These are phyloP conservation scores for Procavia capensis DNA, from an alignment of 2,113 vertebrate species.

Conservation along the genomic window DNA sequence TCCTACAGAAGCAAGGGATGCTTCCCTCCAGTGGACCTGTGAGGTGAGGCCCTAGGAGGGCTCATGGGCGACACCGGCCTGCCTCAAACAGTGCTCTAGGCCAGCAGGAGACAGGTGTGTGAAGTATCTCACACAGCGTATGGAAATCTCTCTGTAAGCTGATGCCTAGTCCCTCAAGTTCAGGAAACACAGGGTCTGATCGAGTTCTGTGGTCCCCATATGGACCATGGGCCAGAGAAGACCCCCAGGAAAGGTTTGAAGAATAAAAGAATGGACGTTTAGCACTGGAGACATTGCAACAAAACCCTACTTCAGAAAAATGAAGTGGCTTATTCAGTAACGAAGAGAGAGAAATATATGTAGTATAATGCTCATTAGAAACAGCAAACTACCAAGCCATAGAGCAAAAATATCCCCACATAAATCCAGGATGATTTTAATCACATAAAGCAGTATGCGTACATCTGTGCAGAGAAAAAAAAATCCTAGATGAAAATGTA, in stretches of 20 bases:
- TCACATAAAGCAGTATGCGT: neutral
- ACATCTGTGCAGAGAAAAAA: neutral
- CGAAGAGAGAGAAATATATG: neutral
- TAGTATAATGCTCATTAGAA: neutral
- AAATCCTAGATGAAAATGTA: conserved; percentile 5
- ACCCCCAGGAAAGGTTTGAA: neutral
- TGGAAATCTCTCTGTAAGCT: neutral
- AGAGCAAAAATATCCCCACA: neutral
- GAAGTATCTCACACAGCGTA: too few species aligned
- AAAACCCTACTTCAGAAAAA: conserved; percentile 6
- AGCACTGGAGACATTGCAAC: neutral
- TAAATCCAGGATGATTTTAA: neutral
- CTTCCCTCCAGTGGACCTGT: neutral
- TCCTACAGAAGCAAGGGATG: neutral
- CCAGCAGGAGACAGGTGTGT: rapidly evolving
- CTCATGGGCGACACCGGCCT: neutral
- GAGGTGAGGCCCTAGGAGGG: neutral
- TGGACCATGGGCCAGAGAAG: neutral
- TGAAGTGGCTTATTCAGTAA: neutral
- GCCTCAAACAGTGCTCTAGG: neutral
- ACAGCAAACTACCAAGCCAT: neutral
- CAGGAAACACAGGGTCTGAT: neutral
- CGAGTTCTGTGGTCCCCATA: neutral
- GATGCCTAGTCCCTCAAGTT: neutral
- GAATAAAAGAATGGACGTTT: neutral